Base-by-base conservation (phyloP, 2,888 invertebrate species). In the Spodoptera exigua region DNA sequence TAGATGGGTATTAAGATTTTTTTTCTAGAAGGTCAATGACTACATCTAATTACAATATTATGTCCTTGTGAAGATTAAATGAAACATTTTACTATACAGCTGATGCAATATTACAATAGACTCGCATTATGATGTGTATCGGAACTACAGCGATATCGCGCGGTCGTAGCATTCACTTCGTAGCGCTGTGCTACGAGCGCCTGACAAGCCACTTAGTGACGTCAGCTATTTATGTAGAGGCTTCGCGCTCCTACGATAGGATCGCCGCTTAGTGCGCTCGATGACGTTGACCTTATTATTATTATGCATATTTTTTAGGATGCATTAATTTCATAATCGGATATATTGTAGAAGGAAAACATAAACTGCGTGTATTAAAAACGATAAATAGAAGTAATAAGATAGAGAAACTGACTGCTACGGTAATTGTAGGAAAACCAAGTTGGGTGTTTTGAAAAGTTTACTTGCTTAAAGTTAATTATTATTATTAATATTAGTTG, bases 131-230 rank as follows among this genome's bases (percentile, higher is more conserved):
- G 27, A 27, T 5, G 27, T 27, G 27, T 27, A 27, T 27, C 27
- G 27, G 27, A 27, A 27, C 7, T 27, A 27, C 27, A 27, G 27
- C 27, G 27, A 17, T 53, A 52, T 32, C 35, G 46, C 49, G 55
- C 56, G 69, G 53, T 56, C 69, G 73, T 70, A 75, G 81, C 63
- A 48, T 54, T 59, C 13, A 58, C 61, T 69, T 76, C 85, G 87
- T 87, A 87, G 87, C 83, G 44, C 60, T 59, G 45, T 63, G 82
- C 85, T 84, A 85, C 85, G 84, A 69, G 69, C 61, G 64, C 43
- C 63, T 63, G 51, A 57, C 54, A 51, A 59, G 54, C 49, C 59
- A 61, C 52, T 64, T 61, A 41, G 65, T 85, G 82, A 82, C 83
- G 85, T 81, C 80, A 82, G 72, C 61, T 66, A 64, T 27, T 27